Conservation (phyloP, 2,113 vertebrate genomes). For the Pygoscelis antarcticus region DNA sequence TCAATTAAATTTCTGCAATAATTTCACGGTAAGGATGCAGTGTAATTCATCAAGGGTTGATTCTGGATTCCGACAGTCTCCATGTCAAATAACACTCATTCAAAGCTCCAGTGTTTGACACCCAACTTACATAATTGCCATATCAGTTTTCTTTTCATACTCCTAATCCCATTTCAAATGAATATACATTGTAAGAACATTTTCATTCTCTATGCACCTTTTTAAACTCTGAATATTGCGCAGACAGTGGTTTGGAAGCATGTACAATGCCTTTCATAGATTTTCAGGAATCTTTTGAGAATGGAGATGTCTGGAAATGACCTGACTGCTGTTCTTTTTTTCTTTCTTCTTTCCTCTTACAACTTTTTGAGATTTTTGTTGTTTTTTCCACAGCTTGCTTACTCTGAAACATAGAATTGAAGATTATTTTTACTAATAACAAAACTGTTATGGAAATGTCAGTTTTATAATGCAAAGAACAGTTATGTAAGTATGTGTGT, state of each 20-base stretch:
- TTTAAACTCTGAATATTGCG: not conserved
- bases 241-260: not conserved
- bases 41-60: not conserved
- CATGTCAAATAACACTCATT: not conserved
- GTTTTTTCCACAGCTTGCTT: not conserved
- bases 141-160: not conserved
- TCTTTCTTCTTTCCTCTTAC: not conserved
- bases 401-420: not conserved
- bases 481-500: conserved; percentile 21
- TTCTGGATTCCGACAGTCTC: not conserved
- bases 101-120: not conserved
- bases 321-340: not conserved
- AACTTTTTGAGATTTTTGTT: not conserved
- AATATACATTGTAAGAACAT: not conserved
- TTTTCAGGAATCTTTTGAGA: conserved; percentile 27
- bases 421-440: conserved; percentile 35
- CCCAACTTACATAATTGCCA: rapidly evolving
- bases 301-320: not conserved
- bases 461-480: conserved; percentile 52
- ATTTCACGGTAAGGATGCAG: not conserved
- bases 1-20: not conserved
- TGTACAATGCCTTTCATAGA: not conserved
- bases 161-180: not conserved
- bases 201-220: not conserved
- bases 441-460: conserved; percentile 13